Conservation (phyloP, 2,888 invertebrate genomes). For the Chymomyza fuscimana region DNA sequence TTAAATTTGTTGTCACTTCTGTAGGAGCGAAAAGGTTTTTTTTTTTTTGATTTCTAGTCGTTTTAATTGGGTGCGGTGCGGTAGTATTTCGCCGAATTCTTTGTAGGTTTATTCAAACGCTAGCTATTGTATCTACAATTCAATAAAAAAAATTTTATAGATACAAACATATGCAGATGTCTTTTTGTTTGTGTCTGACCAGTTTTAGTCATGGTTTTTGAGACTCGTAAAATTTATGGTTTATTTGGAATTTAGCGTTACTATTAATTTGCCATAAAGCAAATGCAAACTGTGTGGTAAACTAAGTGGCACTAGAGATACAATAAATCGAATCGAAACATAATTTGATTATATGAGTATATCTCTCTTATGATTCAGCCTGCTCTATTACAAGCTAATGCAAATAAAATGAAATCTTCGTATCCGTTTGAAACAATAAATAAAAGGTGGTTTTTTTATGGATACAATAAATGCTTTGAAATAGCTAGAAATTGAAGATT, state of each 20-base stretch:
- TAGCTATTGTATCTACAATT: constrained; percentile 56
- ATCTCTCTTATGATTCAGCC: background rate
- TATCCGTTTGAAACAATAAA: background rate
- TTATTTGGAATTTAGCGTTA: constrained; percentile 62
- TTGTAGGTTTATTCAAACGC: constrained; percentile 55
- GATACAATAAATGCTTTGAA: background rate
- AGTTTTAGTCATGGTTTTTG: constrained; percentile 50
- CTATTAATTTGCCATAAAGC: constrained; percentile 70
- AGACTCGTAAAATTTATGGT: constrained; percentile 71
- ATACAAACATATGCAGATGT: constrained; percentile 15
- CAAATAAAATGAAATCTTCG: background rate
- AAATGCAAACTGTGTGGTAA: constrained; percentile 56
- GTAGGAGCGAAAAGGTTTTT: constrained; percentile 64
- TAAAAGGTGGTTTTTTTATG: background rate
- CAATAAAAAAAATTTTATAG: constrained; percentile 22
- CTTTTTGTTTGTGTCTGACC: background rate
- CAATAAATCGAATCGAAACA: constrained; percentile 3
- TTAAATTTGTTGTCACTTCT: constrained; percentile 72
- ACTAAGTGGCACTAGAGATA: constrained; percentile 49
- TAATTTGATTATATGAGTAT: background rate
- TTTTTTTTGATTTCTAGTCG: constrained; percentile 36
- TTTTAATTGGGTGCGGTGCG: constrained; percentile 68
- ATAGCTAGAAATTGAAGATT: background rate
- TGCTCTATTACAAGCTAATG: background rate
- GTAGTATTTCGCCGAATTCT: constrained; percentile 34